Conservation (phyloP, 2,888 invertebrate species). For the Argyresthia goedartella region DNA sequence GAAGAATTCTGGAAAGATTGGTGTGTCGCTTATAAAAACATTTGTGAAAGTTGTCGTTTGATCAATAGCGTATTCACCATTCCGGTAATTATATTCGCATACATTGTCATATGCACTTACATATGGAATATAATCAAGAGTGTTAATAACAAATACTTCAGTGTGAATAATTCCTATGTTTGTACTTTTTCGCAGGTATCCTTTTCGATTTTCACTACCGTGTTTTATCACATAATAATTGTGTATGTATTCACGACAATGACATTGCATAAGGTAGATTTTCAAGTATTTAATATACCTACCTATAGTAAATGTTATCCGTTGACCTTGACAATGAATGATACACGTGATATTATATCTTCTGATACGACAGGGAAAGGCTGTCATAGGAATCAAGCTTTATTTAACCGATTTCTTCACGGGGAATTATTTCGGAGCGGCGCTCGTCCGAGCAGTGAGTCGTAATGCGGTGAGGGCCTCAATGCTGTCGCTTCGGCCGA, state of each 20-base stretch:
- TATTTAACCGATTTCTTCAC: too few relatives aligned
- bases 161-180: background rate
- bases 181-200: background rate
- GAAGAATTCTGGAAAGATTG: background rate
- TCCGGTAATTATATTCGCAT: background rate
- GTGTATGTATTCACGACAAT: background rate
- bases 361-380: too few relatives aligned
- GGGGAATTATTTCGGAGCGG: too few relatives aligned
- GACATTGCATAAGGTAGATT: background rate
- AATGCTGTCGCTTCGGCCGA: too few relatives aligned
- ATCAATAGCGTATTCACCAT: background rate
- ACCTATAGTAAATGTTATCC: conserved; percentile 1
- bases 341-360: too few relatives aligned
- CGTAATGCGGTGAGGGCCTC: too few relatives aligned
- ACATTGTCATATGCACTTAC: background rate
- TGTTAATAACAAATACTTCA: background rate
- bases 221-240: background rate
- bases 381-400: too few relatives aligned
- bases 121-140: background rate
- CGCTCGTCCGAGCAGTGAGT: too few relatives aligned
- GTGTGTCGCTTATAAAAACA: background rate
- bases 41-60: background rate
- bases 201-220: background rate
- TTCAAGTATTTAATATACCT: conserved; percentile 7
- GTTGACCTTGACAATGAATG: background rate